Percentiles rank a stretch among this genome's conserved stretches.
Evolutionary conservation across 2,888 invertebrate species (phyloP).

Genomic region (Parelbella ahira): DNA sequence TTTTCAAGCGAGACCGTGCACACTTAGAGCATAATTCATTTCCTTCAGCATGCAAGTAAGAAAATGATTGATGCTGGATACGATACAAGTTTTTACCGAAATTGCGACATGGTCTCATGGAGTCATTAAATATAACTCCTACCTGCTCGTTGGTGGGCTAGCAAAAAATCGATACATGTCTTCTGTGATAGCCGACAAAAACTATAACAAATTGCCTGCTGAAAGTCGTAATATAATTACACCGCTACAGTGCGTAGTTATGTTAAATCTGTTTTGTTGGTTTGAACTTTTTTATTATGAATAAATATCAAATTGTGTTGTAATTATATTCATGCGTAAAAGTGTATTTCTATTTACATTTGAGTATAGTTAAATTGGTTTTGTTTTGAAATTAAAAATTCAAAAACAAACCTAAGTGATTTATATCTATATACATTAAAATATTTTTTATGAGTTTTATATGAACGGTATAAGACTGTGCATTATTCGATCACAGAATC

Average conservation of each 20-base stretch:
- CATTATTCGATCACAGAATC: no score
- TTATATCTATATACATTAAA: no score
- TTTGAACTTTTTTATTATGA: no score
- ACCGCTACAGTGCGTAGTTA: slow-evolving; percentile 22
- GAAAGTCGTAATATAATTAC: slow-evolving; percentile 28
- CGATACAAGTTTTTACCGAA: slow-evolving; percentile 50
- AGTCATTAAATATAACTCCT: slow-evolving; percentile 47
- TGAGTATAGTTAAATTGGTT: no score
- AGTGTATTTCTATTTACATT: no score
- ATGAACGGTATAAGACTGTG: no score
- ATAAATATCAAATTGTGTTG: no score
- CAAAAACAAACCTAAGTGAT: no score
- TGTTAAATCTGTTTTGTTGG: slow-evolving; percentile 6
- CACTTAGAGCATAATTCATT: slow-evolving; percentile 61
- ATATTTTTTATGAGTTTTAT: no score
- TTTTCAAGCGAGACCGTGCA: slow-evolving; percentile 57
- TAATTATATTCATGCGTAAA: no score
- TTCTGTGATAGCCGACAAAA: slow-evolving; percentile 38
- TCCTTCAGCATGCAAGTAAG: slow-evolving; percentile 55
- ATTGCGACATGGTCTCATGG: slow-evolving; percentile 48
- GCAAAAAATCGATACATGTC: slow-evolving; percentile 47
- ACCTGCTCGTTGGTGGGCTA: slow-evolving; percentile 31
- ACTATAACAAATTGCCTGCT: slow-evolving; percentile 32
- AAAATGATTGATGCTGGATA: slow-evolving; percentile 69
- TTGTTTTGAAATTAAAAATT: no score